Evolutionary conservation across 1,140 invertebrate genomes (phyloP).

Genomic region (Atopsyche davidsoni): DNA sequence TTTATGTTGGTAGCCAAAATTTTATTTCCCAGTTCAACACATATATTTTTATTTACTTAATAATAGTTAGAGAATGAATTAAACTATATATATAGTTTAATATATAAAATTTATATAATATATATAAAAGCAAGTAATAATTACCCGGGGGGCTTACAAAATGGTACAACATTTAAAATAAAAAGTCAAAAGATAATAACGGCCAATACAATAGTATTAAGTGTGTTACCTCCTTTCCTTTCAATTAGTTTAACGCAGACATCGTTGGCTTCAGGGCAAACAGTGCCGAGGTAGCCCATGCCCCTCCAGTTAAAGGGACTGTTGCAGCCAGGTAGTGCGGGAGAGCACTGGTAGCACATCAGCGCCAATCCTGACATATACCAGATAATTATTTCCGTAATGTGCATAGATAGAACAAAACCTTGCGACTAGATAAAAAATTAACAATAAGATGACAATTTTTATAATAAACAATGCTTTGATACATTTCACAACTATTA

Average conservation of each 20-base stretch:
- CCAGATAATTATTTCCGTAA: not conserved
- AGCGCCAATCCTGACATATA: conserved; percentile 50
- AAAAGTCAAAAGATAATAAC: too few species aligned
- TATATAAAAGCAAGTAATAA: too few species aligned
- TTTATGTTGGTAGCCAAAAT: too few species aligned
- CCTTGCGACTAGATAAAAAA: not conserved
- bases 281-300: conserved; percentile 55
- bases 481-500: too few species aligned
- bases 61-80: too few species aligned
- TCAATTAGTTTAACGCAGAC: conserved; percentile 89
- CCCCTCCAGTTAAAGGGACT: conserved; percentile 78
- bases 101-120: too few species aligned
- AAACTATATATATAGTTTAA: too few species aligned
- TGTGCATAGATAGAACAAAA: not conserved
- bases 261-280: conserved; percentile 79
- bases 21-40: too few species aligned
- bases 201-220: conserved; percentile 13
- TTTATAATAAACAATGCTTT: too few species aligned
- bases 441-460: not conserved
- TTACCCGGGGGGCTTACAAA: too few species aligned
- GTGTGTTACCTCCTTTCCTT: conserved; percentile 75
- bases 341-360: conserved; percentile 85
- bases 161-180: not conserved
- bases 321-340: conserved; percentile 82
- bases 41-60: too few species aligned